Evolutionary conservation across 1,140 invertebrate genomes (phyloP), one percentile per base, ranked within the genome.

Genomic region (Eumeta japonica): DNA sequence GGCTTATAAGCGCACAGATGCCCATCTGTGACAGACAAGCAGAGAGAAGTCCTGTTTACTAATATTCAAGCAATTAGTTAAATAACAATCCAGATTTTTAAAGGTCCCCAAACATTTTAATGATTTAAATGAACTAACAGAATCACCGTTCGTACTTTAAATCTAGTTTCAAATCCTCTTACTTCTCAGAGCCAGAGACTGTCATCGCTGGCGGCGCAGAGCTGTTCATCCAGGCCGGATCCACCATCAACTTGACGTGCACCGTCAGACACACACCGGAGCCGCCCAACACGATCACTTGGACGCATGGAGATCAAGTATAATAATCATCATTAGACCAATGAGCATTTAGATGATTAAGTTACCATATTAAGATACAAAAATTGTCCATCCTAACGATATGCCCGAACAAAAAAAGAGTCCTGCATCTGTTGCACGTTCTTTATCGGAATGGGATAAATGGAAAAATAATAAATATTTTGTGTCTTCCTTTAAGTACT

Each of bases 231-330:
- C 82, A 85, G 65, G 79, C 81, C 38, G 83, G 83, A 3, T 84
- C 81, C 41, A 84, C 83, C 17, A 84, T 86, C 47, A 86, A 85
- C 64, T 62, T 86, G 33, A 85, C 83, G 2, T 86, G 84, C 51
- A 76, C 82, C 15, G 81, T 85, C 19, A 79, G 77, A 47, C 79
- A 81, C 41, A 80, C 79, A 10, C 82, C 83, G 9, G 81, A 83
- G 45, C 83, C 84, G 29, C 83, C 84, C 3, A 72, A 77, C 11
- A 75, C 77, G 46, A 83, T 84, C 49, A 77, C 76, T 35, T 84
- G 83, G 83, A 81, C 77, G 38, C 82, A 84, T 56, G 81, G 83
- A 45, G 76, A 76, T 35, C 77, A 82, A 70, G 83, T 84, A 61
- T 24, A 5, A 7, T 5, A 63, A 53, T 46, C 2, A 38, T 9